Conservation (phyloP, 2,888 invertebrate species). For the Pheosia gnoma region DNA sequence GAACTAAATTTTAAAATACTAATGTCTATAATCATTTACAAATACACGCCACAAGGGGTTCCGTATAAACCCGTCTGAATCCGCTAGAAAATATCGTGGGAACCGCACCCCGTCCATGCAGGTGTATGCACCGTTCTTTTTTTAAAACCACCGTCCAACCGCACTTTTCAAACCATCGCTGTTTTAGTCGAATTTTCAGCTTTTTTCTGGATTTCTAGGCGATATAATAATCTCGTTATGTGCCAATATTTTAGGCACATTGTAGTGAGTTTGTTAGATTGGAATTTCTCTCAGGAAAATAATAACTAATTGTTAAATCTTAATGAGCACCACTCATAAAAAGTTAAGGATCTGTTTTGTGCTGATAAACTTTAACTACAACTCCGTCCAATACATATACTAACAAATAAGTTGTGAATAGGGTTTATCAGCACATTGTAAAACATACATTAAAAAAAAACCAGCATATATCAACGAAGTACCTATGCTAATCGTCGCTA, state of each 20-base stretch:
- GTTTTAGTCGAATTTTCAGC: conserved; percentile 17
- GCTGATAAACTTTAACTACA: too few relatives aligned
- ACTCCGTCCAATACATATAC: too few relatives aligned
- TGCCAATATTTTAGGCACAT: not conserved
- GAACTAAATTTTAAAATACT: not conserved
- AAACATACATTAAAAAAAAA: too few relatives aligned
- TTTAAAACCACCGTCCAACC: conserved; percentile 27
- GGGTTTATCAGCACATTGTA: too few relatives aligned
- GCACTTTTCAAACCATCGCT: conserved; percentile 41
- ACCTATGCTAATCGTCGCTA: too few relatives aligned
- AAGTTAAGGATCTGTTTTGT: too few relatives aligned
- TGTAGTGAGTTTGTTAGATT: not conserved
- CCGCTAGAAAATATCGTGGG: conserved; percentile 46
- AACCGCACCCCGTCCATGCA: conserved; percentile 42
- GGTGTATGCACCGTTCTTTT: conserved; percentile 40
- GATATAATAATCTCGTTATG: conserved; percentile 37
- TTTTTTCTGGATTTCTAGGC: conserved; percentile 8
- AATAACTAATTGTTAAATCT: too few relatives aligned
- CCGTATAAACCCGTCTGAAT: not conserved
- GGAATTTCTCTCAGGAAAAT: too few relatives aligned
- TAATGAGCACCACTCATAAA: too few relatives aligned
- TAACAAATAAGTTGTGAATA: too few relatives aligned
- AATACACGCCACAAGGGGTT: conserved; percentile 20
- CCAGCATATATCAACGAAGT: too few relatives aligned
- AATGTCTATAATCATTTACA: conserved; percentile 10